These are phyloP conservation scores for Acrossocheilus wenchowensis DNA, from an alignment of 2,797 vertebrate genomes.

Conservation along the genomic window DNA sequence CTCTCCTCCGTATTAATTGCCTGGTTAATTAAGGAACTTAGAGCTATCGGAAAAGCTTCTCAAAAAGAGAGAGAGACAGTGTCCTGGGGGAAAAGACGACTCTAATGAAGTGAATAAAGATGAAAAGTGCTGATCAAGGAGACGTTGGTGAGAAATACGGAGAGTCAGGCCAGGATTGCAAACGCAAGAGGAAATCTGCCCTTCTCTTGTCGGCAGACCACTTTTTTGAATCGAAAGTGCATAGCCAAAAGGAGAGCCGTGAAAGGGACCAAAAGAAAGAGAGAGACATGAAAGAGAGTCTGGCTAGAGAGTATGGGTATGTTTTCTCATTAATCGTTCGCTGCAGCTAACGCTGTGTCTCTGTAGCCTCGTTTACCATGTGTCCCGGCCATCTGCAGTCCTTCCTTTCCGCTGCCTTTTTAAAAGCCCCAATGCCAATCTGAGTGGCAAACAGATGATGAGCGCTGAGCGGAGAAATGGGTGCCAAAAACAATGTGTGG, in stretches of 20 bases:
- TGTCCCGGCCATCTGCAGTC: constrained; percentile 60
- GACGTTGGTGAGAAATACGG: constrained; percentile 25
- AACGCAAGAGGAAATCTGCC: constrained; percentile 29
- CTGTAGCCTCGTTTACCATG: constrained; percentile 60
- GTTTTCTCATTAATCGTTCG: constrained; percentile 58
- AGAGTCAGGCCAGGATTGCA: constrained; percentile 26
- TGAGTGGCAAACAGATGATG: constrained; percentile 54
- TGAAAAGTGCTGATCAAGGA: constrained; percentile 55
- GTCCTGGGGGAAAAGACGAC: constrained; percentile 62
- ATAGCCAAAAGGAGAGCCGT: neutral
- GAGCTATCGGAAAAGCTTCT: constrained; percentile 59
- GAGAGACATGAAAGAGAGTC: constrained; percentile 7
- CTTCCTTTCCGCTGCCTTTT: constrained; percentile 47
- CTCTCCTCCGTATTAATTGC: constrained; percentile 69
- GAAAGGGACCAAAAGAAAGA: neutral
- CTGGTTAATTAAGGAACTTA: constrained; percentile 72
- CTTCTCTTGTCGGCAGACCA: constrained; percentile 4
- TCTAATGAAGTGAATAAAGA: constrained; percentile 69
- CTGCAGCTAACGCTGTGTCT: constrained; percentile 46
- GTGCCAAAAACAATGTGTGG: constrained; percentile 54
- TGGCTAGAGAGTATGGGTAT: constrained; percentile 31
- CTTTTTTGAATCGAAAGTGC: neutral
- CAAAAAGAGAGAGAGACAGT: constrained; percentile 56
- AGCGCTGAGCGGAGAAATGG: constrained; percentile 33
- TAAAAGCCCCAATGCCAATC: constrained; percentile 51